Conservation (phyloP, 2,797 vertebrate genomes). For the Darevskia mixta region DNA sequence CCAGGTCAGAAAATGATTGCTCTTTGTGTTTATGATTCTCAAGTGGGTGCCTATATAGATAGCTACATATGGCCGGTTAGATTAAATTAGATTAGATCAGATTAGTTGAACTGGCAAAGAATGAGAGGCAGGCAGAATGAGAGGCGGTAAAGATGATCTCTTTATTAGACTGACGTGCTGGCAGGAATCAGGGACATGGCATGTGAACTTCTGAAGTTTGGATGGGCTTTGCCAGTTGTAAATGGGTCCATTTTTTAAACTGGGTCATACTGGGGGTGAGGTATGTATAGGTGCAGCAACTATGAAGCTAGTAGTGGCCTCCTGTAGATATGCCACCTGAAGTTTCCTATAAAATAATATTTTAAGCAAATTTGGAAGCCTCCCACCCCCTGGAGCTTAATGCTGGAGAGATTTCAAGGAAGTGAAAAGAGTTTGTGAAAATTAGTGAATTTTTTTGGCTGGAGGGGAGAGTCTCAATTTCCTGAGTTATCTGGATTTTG, state of each 20-base stretch:
- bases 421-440: not conserved
- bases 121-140: conserved; percentile 54
- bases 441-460: not conserved
- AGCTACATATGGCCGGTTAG: conserved; percentile 46
- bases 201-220: not conserved
- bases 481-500: not conserved
- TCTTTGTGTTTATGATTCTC: conserved; percentile 46
- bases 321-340: not conserved
- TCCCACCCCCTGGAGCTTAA: not conserved
- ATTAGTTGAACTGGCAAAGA: conserved; percentile 51
- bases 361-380: not conserved
- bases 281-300: too few relatives aligned
- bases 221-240: not conserved
- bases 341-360: not conserved
- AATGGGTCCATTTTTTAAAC: too few relatives aligned
- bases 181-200: not conserved
- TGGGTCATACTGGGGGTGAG: too few relatives aligned
- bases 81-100: conserved; percentile 58
- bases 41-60: conserved; percentile 33
- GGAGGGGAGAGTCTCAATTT: not conserved
- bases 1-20: conserved; percentile 65
- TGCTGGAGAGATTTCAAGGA: too few relatives aligned
- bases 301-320: not conserved
- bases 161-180: conserved; percentile 13
- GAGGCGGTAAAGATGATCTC: conserved; percentile 50